Evolutionary conservation across 1,140 invertebrate species (phyloP), one percentile per base, ranked within the genome.

Genomic region (Rhopalosiphum padi): DNA sequence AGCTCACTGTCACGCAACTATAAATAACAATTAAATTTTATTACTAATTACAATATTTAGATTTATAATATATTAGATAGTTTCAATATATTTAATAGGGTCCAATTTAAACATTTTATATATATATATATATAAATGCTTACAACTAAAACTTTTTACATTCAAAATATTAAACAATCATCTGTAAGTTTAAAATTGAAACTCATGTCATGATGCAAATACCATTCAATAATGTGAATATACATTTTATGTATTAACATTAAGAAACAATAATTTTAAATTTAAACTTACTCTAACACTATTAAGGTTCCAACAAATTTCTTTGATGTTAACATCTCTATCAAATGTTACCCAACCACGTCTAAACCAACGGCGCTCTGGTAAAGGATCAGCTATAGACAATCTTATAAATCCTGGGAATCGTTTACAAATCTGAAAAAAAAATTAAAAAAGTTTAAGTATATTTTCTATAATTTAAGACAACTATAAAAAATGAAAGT

Each of bases 291-390:
- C 97, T 94, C 98, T 96, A 94, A 99, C 98, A 94, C 99, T 99
- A 95, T 99, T 99, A 22, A 99, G 96, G 95, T 98, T 99, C 99
- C 99, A 99, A 95, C 99, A 99, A 94, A 99, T 99, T 95, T 99
- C 99, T 95, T 99, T 99, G 94, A 99, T 99, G 95, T 99, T 99
- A 18, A 99, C 99, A 95, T 99, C 97, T 77, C 98, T 96, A 94
- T 98, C 97, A 95, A 99, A 99, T 1, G 99, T 99, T 9, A 99
- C 99, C 99, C 99, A 99, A 83, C 99, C 99, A 89, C 99, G 96
- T 46, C 99, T 96, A 95, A 98, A 98, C 97, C 99, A 99, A 77
- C 98, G 96, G 85, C 99, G 96, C 95, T 99, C 99, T 0, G 98
- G 97, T 94, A 99, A 97, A 3, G 99, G 99, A 96, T 99, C 99